A percentile compares a stretch with the other conserved stretches of the same genome.
These are phyloP conservation scores for Scrobipalpa atriplicella DNA, from an alignment of 2,888 invertebrate species.

Conservation along the genomic window DNA sequence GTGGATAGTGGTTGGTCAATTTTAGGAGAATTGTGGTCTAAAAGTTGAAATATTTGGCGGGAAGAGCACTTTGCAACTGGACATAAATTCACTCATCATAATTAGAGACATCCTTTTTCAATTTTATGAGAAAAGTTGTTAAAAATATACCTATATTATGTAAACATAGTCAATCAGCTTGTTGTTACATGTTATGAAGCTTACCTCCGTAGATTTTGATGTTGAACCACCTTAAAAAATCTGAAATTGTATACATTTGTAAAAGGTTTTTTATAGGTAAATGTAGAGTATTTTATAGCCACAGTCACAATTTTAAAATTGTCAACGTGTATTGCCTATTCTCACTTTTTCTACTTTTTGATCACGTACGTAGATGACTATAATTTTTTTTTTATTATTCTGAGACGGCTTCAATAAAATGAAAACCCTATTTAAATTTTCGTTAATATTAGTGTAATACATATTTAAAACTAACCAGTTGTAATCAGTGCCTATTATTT, in stretches of 20 bases:
- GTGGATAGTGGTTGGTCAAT: constrained; percentile 62
- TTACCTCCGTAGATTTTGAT: constrained; percentile 66
- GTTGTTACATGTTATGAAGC: constrained; percentile 68
- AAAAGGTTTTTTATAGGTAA: constrained; percentile 70
- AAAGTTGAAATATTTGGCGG: not conserved
- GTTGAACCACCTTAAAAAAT: constrained; percentile 51
- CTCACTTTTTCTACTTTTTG: not conserved
- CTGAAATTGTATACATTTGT: constrained; percentile 77
- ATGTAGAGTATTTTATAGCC: constrained; percentile 54
- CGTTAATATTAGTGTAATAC: too few relatives aligned
- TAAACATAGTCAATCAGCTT: constrained; percentile 46
- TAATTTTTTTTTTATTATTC: too few relatives aligned
- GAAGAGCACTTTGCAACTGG: constrained; percentile 21
- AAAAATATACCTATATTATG: constrained; percentile 18
- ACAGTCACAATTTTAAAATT: constrained; percentile 40
- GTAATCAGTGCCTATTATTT: not conserved
- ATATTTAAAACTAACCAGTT: too few relatives aligned
- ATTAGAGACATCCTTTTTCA: constrained; percentile 2
- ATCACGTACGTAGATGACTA: not conserved
- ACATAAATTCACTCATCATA: not conserved
- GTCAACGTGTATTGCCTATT: not conserved
- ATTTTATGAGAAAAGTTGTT: constrained; percentile 21
- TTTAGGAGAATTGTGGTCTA: constrained; percentile 52
- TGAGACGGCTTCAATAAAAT: too few relatives aligned
- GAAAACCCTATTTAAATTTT: too few relatives aligned